Base-by-base conservation (phyloP, 2,113 vertebrate species). In the Sorex fumeus region DNA sequence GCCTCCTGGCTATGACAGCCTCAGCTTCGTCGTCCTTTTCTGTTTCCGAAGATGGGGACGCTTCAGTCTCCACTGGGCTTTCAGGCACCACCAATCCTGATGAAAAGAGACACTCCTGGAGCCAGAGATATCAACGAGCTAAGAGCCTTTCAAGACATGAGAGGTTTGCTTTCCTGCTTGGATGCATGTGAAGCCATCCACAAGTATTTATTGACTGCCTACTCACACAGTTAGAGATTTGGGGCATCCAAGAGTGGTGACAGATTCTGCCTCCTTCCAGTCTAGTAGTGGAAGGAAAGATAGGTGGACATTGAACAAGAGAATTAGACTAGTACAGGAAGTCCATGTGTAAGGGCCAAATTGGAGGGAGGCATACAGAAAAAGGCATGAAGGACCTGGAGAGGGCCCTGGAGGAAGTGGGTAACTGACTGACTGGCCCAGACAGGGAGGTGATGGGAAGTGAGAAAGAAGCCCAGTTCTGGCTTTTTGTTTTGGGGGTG, bases 181-280 rank as follows among this genome's bases (percentile, higher is more conserved):
- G 57, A 92, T 67, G 70, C 60, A 75, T 23, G 30, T 64, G 34
- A 36, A 40, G 87, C 60, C 70, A 82, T 83, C 78, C 93, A 86
- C 19, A 96, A 93, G 82, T 94, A 94, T 91, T 90, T 93, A 91
- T 62, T 2, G 66, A 94, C n/a, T 70, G 83, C 82, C 74, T 91
- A 78, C 76, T 88, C 57, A 90, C 32, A 32, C 19, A 81, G 78
- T 57, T 28, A 84, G 82, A 84, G 82, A 18, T 69, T 47, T 28
- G 5, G n/a, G 36, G n/a, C n/a, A 79, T 75, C 86, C 4, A 45
- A n/a, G 43, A 90, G 23, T 80, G 53, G 50, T 84, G 72, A 75
- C 3, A 47, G 60, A 40, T 40, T 77, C 79, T 94, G n/a, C 10
- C 78, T 34, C 74, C n/a, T 90, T 90, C 70, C 10, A 69, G 32